These are phyloP conservation scores for Tiliacea aurago DNA, from an alignment of 2,888 invertebrate species.

Conservation along the genomic window DNA sequence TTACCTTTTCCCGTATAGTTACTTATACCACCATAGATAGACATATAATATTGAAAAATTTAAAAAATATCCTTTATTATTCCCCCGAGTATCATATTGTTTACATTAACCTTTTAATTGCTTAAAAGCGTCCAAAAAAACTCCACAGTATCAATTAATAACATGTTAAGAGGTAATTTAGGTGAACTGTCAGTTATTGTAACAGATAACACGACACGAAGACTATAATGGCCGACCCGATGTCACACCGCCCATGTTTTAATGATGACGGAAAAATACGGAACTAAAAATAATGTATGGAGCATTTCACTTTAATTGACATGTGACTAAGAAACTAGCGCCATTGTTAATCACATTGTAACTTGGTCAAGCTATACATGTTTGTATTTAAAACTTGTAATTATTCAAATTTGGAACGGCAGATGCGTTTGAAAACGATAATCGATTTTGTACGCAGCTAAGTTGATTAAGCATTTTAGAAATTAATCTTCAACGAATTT, in stretches of 20 bases:
- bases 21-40: not conserved
- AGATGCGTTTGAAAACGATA: constrained; percentile 83
- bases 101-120: constrained; percentile 68
- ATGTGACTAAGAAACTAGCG: constrained; percentile 56
- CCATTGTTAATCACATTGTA: constrained; percentile 19
- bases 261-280: constrained; percentile 42
- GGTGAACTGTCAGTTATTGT: constrained; percentile 81
- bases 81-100: constrained; percentile 63
- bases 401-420: constrained; percentile 88
- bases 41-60: not conserved
- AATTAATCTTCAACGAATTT: constrained; percentile 13
- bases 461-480: constrained; percentile 60
- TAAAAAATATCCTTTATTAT: constrained; percentile 56
- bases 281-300: constrained; percentile 53
- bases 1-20: not conserved
- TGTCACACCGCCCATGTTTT: constrained; percentile 72
- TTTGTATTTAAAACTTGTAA: constrained; percentile 81
- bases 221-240: constrained; percentile 77
- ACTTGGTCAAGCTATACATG: constrained; percentile 58
- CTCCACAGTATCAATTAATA: constrained; percentile 76
- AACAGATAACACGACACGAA: constrained; percentile 75
- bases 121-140: constrained; percentile 65
- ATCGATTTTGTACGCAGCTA: constrained; percentile 61
- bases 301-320: constrained; percentile 22
- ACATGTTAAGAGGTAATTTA: constrained; percentile 82